Conservation (phyloP, 2,113 vertebrate species). For the Rattus norvegicus region GRCr8 NC_086032.1:27263001-27263500, state of each 20-base stretch:
- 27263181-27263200: rapidly evolving
- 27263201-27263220: not conserved
- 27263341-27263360: not conserved
- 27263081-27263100: not conserved
- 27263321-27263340: not conserved
- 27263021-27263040: not conserved
- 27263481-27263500: not conserved
- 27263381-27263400: not conserved
- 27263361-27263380: not conserved
- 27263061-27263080: not conserved
- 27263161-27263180: not conserved
- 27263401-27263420: not conserved
- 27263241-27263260: not conserved
- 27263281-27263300: not conserved
- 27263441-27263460: too few species aligned
- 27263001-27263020: not conserved
- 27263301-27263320: not conserved
- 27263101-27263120: not conserved
- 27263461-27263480: not conserved
- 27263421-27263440: not conserved
- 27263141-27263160: too few species aligned
- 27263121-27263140: not conserved
- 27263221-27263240: too few species aligned
- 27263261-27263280: not conserved
- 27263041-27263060: not conserved